Conservation (phyloP, 2,888 invertebrate genomes). For the Amblyjoppa proteus region DNA sequence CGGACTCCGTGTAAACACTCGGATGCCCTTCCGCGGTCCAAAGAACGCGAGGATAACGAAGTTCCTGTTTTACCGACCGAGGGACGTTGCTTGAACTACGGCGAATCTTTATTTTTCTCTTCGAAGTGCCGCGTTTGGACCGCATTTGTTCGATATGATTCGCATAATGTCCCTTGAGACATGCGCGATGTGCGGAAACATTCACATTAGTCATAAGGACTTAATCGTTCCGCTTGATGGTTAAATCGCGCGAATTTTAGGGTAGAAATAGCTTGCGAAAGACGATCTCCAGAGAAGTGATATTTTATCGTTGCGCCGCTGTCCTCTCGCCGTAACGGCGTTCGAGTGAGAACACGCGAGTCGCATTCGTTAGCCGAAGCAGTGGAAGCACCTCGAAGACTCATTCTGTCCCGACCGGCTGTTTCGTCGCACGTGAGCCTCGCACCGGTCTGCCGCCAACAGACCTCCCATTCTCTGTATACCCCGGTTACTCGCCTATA, state of each 20-base stretch:
- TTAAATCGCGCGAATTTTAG: background rate
- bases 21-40: background rate
- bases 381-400: background rate
- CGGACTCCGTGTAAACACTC: background rate
- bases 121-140: no score
- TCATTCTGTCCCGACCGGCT: background rate
- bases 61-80: background rate
- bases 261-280: background rate
- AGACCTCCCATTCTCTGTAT: conserved; percentile 32
- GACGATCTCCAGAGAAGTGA: background rate
- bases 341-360: background rate
- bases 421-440: conserved; percentile 39
- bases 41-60: background rate
- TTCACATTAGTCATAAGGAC: background rate
- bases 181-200: background rate
- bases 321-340: background rate
- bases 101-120: background rate
- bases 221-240: background rate
- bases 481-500: conserved; percentile 40
- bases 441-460: conserved; percentile 38
- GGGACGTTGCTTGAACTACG: background rate
- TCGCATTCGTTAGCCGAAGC: background rate
- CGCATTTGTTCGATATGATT: background rate
- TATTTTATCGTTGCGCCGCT: background rate
- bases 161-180: background rate